Percentiles rank a stretch among this genome's conserved stretches.
phyloP scores from a whole-genome alignment of 2,888 invertebrate species.

The Agrotis segetum region DNA sequence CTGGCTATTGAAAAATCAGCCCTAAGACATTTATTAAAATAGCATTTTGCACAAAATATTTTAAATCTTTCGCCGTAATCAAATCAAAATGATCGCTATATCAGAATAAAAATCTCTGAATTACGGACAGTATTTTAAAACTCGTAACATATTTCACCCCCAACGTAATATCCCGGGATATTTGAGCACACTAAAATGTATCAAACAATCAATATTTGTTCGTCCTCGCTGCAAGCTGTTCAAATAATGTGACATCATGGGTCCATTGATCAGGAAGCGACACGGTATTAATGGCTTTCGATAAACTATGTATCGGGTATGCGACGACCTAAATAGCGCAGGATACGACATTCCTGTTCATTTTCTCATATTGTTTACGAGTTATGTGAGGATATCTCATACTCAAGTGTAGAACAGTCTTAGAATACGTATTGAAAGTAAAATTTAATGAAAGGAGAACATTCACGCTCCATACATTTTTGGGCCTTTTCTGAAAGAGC shows the following conservation, averaged over 20 bases:
- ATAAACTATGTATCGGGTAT: conserved; percentile 25
- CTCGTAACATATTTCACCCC: conserved; percentile 8
- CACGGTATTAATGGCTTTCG: conserved; percentile 30
- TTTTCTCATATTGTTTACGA: not conserved
- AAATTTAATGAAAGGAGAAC: no score
- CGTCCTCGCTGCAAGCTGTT: conserved; percentile 68
- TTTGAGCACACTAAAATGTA: conserved; percentile 71
- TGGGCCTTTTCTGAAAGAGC: no score
- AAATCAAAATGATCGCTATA: no score
- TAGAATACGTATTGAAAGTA: no score
- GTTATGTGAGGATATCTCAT: not conserved
- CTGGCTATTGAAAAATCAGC: no score
- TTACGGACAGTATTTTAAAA: no score
- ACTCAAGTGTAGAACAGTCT: not conserved
- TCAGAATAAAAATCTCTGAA: no score
- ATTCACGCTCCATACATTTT: no score
- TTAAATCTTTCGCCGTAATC: no score
- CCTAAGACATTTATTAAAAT: no score
- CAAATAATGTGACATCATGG: conserved; percentile 73
- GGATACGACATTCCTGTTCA: conserved; percentile 4
- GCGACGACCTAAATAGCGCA: conserved; percentile 24
- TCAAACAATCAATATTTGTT: conserved; percentile 74
- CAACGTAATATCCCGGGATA: conserved; percentile 41
- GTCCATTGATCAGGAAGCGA: conserved; percentile 39
- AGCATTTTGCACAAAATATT: no score